Conservation (phyloP, 2,888 invertebrate genomes). For the Drosophila monieri region DNA sequence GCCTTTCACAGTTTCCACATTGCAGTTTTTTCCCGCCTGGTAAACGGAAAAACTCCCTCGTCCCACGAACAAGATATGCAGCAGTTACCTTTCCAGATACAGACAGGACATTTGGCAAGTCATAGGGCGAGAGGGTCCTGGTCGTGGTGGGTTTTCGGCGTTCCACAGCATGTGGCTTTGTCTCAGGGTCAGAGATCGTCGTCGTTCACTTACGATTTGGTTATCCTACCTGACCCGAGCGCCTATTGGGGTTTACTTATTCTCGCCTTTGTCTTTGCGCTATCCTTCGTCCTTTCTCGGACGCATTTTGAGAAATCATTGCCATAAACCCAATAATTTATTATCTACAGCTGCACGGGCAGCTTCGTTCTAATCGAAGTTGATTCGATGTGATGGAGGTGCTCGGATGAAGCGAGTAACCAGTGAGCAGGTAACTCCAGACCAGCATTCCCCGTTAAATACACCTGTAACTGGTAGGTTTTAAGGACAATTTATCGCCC, state of each 20-base stretch:
- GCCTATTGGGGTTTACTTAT: conserved; percentile 67
- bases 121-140: conserved; percentile 45
- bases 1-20: conserved; percentile 43
- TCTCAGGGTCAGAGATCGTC: conserved; percentile 33
- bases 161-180: conserved; percentile 47
- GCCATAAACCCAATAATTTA: conserved; percentile 71
- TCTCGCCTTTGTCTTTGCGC: conserved; percentile 37
- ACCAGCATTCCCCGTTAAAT: conserved; percentile 16
- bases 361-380: conserved; percentile 36
- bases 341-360: conserved; percentile 67
- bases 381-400: conserved; percentile 36
- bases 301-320: conserved; percentile 51
- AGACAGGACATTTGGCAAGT: conserved; percentile 58
- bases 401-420: conserved; percentile 19
- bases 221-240: conserved; percentile 34
- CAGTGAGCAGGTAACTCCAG: conserved; percentile 29
- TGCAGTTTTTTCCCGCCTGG: conserved; percentile 56
- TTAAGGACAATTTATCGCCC: conserved; percentile 62
- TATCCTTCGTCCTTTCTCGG: conserved; percentile 49
- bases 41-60: conserved; percentile 53
- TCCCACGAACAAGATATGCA: conserved; percentile 12
- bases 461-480: conserved; percentile 55
- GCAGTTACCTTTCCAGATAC: conserved; percentile 29
- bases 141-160: conserved; percentile 49
- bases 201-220: conserved; percentile 12